phyloP scores from a whole-genome alignment of 1,140 invertebrate species.

The Drosophila truncata region DNA sequence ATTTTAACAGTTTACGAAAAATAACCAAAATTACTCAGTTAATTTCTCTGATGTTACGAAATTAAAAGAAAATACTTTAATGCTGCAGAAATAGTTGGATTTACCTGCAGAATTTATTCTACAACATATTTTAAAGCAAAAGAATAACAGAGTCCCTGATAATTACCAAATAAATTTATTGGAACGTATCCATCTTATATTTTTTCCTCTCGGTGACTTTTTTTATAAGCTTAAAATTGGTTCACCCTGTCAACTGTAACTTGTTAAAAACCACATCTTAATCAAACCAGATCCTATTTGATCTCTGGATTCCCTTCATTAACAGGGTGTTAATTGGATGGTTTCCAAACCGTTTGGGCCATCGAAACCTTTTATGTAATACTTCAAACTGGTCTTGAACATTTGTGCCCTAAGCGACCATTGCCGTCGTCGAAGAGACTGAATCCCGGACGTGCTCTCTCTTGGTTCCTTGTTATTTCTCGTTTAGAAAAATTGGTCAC shows the following conservation, averaged over 20 bases:
- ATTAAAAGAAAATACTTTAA: too few relatives aligned
- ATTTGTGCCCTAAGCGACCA: conserved; percentile 27
- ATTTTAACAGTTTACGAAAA: too few relatives aligned
- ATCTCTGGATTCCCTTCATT: conserved; percentile 51
- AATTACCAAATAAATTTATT: too few relatives aligned
- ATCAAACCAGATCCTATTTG: conserved; percentile 8
- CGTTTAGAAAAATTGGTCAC: conserved; percentile 75
- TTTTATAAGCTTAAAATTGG: background rate
- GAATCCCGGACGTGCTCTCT: conserved; percentile 54
- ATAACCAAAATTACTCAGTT: too few relatives aligned
- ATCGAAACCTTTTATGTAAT: conserved; percentile 25
- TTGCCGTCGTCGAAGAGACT: conserved; percentile 24
- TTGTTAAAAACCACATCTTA: background rate
- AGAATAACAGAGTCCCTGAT: too few relatives aligned
- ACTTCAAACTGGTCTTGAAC: conserved; percentile 15
- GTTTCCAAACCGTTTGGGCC: conserved; percentile 1
- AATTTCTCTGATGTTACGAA: too few relatives aligned
- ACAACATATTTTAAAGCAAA: too few relatives aligned
- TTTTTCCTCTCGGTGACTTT: background rate
- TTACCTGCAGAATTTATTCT: too few relatives aligned
- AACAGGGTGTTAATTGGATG: conserved; percentile 38
- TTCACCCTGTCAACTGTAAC: background rate
- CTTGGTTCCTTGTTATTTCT: conserved; percentile 14
- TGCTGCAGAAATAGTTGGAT: too few relatives aligned
- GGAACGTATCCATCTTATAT: background rate